Evolutionary conservation across 1,140 invertebrate species (phyloP).

Genomic region (Aphaenogaster rudis): DNA sequence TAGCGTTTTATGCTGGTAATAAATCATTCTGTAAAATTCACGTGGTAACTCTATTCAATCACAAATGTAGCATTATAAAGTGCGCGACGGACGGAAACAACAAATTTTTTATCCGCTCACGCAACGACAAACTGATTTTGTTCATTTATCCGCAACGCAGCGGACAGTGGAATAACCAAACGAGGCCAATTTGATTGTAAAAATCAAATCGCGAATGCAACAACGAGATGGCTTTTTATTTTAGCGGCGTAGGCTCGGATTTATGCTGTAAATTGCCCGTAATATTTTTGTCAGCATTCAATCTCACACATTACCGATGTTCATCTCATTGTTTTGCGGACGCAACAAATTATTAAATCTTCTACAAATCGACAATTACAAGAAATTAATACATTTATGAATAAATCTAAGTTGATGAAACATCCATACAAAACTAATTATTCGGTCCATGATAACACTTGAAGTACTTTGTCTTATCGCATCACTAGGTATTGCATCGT

Average conservation of each 20-base stretch:
- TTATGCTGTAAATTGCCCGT: slow-evolving; percentile 24
- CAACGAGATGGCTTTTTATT: slow-evolving; percentile 25
- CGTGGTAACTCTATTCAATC: not conserved
- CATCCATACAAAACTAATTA: not conserved
- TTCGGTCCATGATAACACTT: not conserved
- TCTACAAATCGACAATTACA: not conserved
- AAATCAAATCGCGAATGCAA: slow-evolving; percentile 31
- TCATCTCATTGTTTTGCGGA: not conserved
- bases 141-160: slow-evolving; percentile 15
- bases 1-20: not conserved
- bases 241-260: not conserved
- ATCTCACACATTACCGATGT: not conserved
- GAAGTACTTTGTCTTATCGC: not conserved
- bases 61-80: slow-evolving; percentile 6
- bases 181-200: slow-evolving; percentile 31
- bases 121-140: slow-evolving; percentile 34
- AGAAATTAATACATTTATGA: not conserved
- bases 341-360: slow-evolving; percentile 4
- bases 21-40: slow-evolving; percentile 15
- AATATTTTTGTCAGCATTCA: slow-evolving; percentile 45
- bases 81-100: not conserved
- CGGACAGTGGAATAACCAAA: slow-evolving; percentile 23
- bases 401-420: not conserved
- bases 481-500: not conserved
- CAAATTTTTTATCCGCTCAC: slow-evolving; percentile 29